phyloP scores from a whole-genome alignment of 2,113 vertebrate genomes.

The Tachysurus fulvidraco region DNA sequence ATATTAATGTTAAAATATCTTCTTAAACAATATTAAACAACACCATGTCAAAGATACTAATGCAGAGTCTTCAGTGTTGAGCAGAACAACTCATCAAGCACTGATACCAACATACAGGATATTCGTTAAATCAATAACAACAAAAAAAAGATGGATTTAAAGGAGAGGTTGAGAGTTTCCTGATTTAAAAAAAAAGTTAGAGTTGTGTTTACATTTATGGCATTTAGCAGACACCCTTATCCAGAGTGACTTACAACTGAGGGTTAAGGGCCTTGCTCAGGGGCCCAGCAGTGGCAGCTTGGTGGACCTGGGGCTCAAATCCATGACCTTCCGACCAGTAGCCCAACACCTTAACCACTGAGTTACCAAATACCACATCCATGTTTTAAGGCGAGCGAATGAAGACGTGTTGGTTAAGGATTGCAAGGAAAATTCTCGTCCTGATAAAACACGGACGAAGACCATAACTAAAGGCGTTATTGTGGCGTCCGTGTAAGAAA shows the following conservation, averaged over 20 bases:
- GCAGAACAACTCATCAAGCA: background rate
- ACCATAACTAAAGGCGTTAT: background rate
- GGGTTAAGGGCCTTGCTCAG: too few relatives aligned
- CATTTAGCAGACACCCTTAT: too few relatives aligned
- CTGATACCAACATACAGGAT: background rate
- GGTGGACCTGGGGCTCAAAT: too few relatives aligned
- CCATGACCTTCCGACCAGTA: too few relatives aligned
- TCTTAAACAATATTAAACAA: constrained; percentile 16
- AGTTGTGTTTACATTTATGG: too few relatives aligned
- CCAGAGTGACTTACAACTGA: too few relatives aligned
- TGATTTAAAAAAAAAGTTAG: background rate
- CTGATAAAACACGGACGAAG: background rate
- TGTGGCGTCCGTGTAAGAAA: background rate
- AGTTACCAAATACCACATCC: too few relatives aligned
- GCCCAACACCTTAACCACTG: too few relatives aligned
- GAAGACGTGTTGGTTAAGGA: background rate
- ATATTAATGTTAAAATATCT: background rate
- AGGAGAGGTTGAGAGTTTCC: background rate
- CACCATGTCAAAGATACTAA: background rate
- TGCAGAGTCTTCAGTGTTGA: background rate
- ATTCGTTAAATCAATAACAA: background rate
- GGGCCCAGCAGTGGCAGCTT: too few relatives aligned
- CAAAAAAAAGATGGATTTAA: background rate
- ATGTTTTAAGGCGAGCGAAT: constrained; percentile 1
- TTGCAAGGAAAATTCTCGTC: background rate